phyloP scores from a whole-genome alignment of 2,113 vertebrate genomes.

The Elaphurus davidianus region DNA sequence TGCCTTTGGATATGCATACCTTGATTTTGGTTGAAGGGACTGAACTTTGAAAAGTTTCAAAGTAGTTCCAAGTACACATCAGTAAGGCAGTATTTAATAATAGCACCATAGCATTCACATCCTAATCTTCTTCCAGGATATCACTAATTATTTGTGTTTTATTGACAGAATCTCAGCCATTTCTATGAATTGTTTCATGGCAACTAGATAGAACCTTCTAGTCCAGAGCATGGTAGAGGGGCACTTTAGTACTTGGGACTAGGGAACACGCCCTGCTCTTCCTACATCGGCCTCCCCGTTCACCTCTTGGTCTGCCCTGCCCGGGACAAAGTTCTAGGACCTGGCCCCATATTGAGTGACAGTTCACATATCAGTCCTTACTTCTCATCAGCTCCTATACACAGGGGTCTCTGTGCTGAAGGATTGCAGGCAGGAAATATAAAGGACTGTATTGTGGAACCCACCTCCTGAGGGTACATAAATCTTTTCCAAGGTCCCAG shows the following conservation, averaged over 20 bases:
- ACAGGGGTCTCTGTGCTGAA: not conserved
- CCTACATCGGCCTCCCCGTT: not conserved
- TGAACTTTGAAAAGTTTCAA: not conserved
- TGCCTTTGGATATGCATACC: not conserved
- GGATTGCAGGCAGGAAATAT: not conserved
- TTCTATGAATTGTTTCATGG: not conserved
- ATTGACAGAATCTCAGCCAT: not conserved
- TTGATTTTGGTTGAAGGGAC: constrained; percentile 16
- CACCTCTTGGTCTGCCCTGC: not conserved
- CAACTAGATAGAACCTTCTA: not conserved
- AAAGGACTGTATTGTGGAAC: not conserved
- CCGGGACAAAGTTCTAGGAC: not conserved
- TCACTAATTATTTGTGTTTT: not conserved
- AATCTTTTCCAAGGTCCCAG: not conserved
- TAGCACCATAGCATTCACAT: not conserved
- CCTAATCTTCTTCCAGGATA: not conserved
- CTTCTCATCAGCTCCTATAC: not conserved
- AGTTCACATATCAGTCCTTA: not conserved
- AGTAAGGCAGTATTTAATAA: not conserved
- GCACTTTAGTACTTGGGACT: not conserved
- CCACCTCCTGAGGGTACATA: not conserved
- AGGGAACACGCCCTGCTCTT: not conserved
- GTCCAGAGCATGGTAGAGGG: not conserved
- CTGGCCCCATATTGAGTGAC: not conserved
- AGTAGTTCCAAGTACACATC: not conserved